Conservation (phyloP, 2,113 vertebrate species). For the Bubalus kerabau region DNA sequence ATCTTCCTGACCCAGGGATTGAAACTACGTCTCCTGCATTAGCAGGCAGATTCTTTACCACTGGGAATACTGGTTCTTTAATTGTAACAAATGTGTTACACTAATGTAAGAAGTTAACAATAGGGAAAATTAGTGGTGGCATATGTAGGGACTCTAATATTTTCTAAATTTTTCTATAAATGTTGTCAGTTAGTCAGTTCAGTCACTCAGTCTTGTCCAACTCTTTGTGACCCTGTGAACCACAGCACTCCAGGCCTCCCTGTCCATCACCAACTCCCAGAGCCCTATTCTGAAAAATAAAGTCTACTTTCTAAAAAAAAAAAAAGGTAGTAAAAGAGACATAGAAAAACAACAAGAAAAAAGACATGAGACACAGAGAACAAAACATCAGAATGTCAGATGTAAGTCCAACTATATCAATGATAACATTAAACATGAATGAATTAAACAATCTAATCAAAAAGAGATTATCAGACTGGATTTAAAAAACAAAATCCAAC, state of each 20-base stretch:
- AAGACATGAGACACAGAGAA: not conserved
- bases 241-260: rapidly evolving
- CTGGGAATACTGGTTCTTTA: not conserved
- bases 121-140: not conserved
- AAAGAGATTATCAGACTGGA: not conserved
- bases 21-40: not conserved
- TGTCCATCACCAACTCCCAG: not conserved
- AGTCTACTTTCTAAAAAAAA: not conserved
- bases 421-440: not conserved
- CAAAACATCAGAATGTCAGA: not conserved
- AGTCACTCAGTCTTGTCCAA: not conserved
- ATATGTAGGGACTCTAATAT: not conserved
- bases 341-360: not conserved
- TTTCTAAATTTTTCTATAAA: not conserved
- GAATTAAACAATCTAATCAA: not conserved
- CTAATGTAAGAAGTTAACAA: not conserved
- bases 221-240: not conserved
- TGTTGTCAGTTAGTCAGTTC: not conserved
- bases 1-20: not conserved
- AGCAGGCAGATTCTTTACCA: not conserved
- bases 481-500: not conserved
- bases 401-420: not conserved
- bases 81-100: not conserved
- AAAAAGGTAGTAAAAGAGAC: not conserved
- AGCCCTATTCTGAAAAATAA: not conserved